phyloP scores from a whole-genome alignment of 2,888 invertebrate species.

The Drosophila hamatofila region DNA sequence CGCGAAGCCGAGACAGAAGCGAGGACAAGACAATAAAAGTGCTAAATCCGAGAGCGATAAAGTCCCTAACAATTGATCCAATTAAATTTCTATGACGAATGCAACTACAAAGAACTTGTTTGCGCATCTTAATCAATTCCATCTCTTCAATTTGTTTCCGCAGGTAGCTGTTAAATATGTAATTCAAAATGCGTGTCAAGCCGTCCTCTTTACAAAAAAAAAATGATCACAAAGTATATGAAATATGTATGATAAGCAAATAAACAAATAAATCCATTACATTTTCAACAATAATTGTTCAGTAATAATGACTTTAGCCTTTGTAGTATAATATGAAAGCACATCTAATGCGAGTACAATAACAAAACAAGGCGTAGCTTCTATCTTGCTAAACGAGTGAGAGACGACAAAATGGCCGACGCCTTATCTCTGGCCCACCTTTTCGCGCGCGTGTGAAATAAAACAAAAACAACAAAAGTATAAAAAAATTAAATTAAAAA shows the following conservation, averaged over 20 bases:
- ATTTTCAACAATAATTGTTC: conserved; percentile 44
- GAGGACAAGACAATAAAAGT: conserved; percentile 16
- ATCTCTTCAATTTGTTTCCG: conserved; percentile 16
- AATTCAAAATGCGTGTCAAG: conserved; percentile 73
- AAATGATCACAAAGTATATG: conserved; percentile 47
- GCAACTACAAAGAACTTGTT: background rate
- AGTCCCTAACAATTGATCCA: background rate
- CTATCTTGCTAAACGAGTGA: conserved; percentile 47
- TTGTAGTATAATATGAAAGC: conserved; percentile 7
- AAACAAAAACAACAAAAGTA: conserved; percentile 28
- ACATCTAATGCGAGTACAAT: conserved; percentile 46
- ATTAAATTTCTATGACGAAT: background rate
- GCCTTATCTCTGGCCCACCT: conserved; percentile 66
- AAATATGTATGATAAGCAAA: conserved; percentile 22
- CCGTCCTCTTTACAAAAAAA: conserved; percentile 78
- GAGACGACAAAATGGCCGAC: conserved; percentile 45
- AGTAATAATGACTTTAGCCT: conserved; percentile 31
- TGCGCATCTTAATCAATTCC: conserved; percentile 1
- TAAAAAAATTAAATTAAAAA: conserved; percentile 7
- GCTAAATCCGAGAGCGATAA: background rate
- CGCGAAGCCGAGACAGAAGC: conserved; percentile 30
- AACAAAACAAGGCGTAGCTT: conserved; percentile 49
- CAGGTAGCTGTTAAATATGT: conserved; percentile 56
- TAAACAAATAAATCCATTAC: conserved; percentile 46
- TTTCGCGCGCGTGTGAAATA: conserved; percentile 72